phyloP scores from a whole-genome alignment of 2,888 invertebrate species.

The Hypselothyrea guttata region DNA sequence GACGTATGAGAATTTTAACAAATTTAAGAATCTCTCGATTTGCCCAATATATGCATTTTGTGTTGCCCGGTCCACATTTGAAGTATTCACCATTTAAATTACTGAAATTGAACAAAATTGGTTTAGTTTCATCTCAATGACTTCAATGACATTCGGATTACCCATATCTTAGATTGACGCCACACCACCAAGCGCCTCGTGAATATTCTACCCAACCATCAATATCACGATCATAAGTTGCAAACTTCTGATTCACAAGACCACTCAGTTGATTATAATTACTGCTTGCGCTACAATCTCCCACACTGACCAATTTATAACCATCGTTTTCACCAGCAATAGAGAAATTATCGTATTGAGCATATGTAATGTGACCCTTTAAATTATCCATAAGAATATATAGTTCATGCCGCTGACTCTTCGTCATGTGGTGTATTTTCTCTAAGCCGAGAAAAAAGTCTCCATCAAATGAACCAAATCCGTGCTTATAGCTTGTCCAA shows the following conservation, averaged over 20 bases:
- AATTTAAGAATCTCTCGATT: too few species aligned
- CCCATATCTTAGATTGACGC: too few species aligned
- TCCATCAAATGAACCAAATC: not conserved
- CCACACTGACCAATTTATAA: not conserved
- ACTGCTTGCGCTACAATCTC: not conserved
- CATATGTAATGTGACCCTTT: not conserved
- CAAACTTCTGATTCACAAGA: not conserved
- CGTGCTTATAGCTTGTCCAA: not conserved
- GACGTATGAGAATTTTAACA: too few species aligned
- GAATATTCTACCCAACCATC: not conserved
- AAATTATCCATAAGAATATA: conserved; percentile 1
- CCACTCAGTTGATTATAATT: not conserved
- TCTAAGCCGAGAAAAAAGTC: conserved; percentile 8
- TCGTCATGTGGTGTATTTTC: not conserved
- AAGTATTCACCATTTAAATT: too few species aligned
- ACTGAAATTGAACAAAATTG: too few species aligned
- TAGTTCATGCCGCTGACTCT: not conserved
- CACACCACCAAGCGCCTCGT: too few species aligned
- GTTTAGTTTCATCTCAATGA: too few species aligned
- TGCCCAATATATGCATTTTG: too few species aligned
- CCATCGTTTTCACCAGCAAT: not conserved
- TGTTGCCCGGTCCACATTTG: too few species aligned
- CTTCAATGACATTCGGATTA: too few species aligned
- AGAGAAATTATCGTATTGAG: not conserved
- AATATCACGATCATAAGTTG: not conserved